Base-by-base conservation (phyloP, 2,888 invertebrate genomes). In the Clostera curtula region DNA sequence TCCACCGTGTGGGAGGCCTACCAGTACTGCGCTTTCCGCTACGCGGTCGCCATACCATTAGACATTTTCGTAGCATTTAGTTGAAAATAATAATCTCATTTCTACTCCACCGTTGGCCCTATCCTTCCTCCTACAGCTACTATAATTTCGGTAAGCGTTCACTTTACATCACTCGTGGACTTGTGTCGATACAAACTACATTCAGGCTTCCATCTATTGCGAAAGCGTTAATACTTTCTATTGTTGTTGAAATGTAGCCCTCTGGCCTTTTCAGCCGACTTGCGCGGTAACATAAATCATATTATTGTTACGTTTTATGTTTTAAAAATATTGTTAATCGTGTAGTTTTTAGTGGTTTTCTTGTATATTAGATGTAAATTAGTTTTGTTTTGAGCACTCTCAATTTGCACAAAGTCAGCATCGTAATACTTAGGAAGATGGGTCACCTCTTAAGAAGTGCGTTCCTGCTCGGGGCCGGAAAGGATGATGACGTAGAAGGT, bases 141-240 rank as follows among this genome's bases (percentile, higher is more conserved):
- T 79, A 79, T 80, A 80, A 73, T 82, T 82, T 80, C 68, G 70
- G 77, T 67, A 59, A 64, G 58, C 64, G 63, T 61, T 60, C 67
- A 45, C 37, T 68, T 72, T 58, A 63, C 66, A 71, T 68, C 80
- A 82, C 61, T 80, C 63, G 68, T 59, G 47, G 47, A 57, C 45
- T 49, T 50, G 72, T 68, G 41, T 58, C 75, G 66, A 61, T 62
- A 67, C 67, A 45, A 61, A 56, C 43, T 61, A 68, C 71, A 75
- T 69, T 64, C 49, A 47, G 45, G 54, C 61, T 72, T 70, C 67
- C 63, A 65, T 60, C 47, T 45, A 49, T 45, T 37, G 49, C 50
- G 40, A 48, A 56, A 61, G 54, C 58, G 63, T 49, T 49, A 42
- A 49, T 56, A 45, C 34, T 44, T 53, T 39, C 31, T 38, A 31